phyloP scores from a whole-genome alignment of 2,888 invertebrate genomes.

The Drosophila kanekoi region DNA sequence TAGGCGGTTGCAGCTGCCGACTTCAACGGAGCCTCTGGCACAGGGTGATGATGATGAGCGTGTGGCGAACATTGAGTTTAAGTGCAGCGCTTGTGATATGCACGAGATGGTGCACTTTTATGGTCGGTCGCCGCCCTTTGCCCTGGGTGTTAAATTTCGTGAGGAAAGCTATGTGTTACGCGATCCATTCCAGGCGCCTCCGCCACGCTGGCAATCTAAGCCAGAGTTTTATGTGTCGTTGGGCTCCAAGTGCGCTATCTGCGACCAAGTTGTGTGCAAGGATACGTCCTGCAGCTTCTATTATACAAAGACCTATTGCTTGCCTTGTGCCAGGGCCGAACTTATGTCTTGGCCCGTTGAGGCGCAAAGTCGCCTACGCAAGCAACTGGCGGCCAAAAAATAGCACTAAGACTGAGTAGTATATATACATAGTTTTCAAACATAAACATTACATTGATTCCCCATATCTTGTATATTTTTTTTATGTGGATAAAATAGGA shows the following conservation, averaged over 20 bases:
- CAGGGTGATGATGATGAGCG: constrained; percentile 72
- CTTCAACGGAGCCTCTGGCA: constrained; percentile 3
- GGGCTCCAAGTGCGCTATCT: constrained; percentile 91
- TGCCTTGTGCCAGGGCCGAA: constrained; percentile 88
- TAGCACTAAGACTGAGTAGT: not conserved
- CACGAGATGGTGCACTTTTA: constrained; percentile 91
- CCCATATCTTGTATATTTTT: too few relatives aligned
- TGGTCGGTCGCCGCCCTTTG: constrained; percentile 91
- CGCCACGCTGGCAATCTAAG: constrained; percentile 85
- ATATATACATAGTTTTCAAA: not conserved
- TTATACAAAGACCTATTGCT: constrained; percentile 91
- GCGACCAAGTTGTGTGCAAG: constrained; percentile 90
- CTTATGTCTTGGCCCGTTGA: constrained; percentile 89
- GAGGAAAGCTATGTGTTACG: constrained; percentile 93
- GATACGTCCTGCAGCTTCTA: constrained; percentile 92
- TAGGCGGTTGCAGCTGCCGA: constrained; percentile 62
- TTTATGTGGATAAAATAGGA: too few relatives aligned
- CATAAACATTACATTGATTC: not conserved
- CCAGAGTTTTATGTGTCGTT: constrained; percentile 90
- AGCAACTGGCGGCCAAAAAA: constrained; percentile 66
- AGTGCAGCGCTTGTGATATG: constrained; percentile 89
- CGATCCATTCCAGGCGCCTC: constrained; percentile 92
- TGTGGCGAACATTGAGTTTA: constrained; percentile 83
- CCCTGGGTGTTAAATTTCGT: constrained; percentile 87
- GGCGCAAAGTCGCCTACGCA: constrained; percentile 88